Evolutionary conservation across 2,797 vertebrate species (phyloP).

Genomic region (Macropus fuliginosus): DNA sequence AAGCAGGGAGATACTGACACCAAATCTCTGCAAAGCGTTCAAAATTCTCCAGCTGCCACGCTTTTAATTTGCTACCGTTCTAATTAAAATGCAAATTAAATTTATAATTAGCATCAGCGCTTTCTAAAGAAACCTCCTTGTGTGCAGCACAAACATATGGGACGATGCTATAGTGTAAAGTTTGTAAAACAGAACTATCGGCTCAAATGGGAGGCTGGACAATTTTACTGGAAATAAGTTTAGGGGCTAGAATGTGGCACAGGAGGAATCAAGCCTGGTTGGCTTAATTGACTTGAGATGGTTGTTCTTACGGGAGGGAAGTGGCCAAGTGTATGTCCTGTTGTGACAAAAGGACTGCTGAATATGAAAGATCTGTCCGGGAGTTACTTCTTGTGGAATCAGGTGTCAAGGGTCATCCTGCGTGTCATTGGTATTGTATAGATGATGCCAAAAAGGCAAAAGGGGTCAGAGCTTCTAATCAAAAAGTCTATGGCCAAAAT

Average conservation of each 20-base stretch:
- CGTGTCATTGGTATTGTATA: slow-evolving; percentile 89
- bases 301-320: slow-evolving; percentile 39
- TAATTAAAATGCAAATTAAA: slow-evolving; percentile 99
- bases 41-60: slow-evolving; percentile 99
- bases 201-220: slow-evolving; percentile 74
- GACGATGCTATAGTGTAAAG: slow-evolving; percentile 92
- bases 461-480: slow-evolving; percentile 93
- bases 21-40: slow-evolving; percentile 92
- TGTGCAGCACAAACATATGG: slow-evolving; percentile 98
- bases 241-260: slow-evolving; percentile 65
- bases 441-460: slow-evolving; percentile 88
- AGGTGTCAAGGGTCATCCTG: slow-evolving; percentile 93
- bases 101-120: slow-evolving; percentile 99
- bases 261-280: slow-evolving; percentile 66
- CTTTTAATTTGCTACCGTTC: slow-evolving; percentile 99
- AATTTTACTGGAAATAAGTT: slow-evolving; percentile 76
- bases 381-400: slow-evolving; percentile 92
- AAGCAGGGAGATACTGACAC: slow-evolving; percentile 87
- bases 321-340: slow-evolving; percentile 79
- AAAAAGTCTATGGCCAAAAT: slow-evolving; percentile 96
- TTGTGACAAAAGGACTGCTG: slow-evolving; percentile 88
- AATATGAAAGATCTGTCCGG: slow-evolving; percentile 85
- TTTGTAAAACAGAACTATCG: slow-evolving; percentile 87
- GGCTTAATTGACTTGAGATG: slow-evolving; percentile 67
- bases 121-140: slow-evolving; percentile 99